Conservation (phyloP, 1,140 invertebrate genomes). For the Drosophila cardini region DNA sequence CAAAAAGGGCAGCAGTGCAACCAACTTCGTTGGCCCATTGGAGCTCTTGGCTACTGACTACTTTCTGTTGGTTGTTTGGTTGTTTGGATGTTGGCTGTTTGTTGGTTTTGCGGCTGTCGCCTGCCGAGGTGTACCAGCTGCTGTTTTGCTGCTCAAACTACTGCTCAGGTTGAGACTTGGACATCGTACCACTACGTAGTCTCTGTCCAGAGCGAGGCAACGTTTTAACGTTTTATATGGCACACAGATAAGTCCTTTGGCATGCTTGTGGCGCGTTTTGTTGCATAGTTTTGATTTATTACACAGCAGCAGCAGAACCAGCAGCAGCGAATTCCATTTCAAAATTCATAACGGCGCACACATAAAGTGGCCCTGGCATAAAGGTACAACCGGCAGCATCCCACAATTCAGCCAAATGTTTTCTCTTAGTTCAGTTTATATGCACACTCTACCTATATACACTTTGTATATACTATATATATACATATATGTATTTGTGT, state of each 20-base stretch:
- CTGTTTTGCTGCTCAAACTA: slow-evolving; percentile 24
- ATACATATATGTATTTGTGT: slow-evolving; percentile 25
- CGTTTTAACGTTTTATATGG: slow-evolving; percentile 62
- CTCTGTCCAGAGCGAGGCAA: slow-evolving; percentile 25
- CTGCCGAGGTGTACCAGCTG: slow-evolving; percentile 69
- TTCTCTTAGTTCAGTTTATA: slow-evolving; percentile 57
- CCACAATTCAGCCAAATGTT: slow-evolving; percentile 23
- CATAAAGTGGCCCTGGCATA: slow-evolving; percentile 46
- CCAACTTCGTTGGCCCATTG: slow-evolving; percentile 4
- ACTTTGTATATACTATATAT: too few species aligned
- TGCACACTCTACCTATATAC: slow-evolving; percentile 26
- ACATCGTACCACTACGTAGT: too few species aligned
- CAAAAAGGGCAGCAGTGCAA: slow-evolving; percentile 17
- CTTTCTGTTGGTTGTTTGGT: slow-evolving; percentile 9
- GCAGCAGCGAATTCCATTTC: slow-evolving; percentile 70
- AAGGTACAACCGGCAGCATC: slow-evolving; percentile 34
- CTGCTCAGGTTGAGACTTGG: background rate
- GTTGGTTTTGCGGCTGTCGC: slow-evolving; percentile 61
- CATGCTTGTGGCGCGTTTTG: slow-evolving; percentile 80
- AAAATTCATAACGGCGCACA: slow-evolving; percentile 74
- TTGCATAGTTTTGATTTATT: slow-evolving; percentile 83
- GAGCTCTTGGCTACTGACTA: background rate
- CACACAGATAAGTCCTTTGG: slow-evolving; percentile 77
- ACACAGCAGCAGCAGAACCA: slow-evolving; percentile 50
- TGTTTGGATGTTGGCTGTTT: slow-evolving; percentile 20